phyloP scores from a whole-genome alignment of 2,113 vertebrate genomes.

The Calonectris borealis region DNA sequence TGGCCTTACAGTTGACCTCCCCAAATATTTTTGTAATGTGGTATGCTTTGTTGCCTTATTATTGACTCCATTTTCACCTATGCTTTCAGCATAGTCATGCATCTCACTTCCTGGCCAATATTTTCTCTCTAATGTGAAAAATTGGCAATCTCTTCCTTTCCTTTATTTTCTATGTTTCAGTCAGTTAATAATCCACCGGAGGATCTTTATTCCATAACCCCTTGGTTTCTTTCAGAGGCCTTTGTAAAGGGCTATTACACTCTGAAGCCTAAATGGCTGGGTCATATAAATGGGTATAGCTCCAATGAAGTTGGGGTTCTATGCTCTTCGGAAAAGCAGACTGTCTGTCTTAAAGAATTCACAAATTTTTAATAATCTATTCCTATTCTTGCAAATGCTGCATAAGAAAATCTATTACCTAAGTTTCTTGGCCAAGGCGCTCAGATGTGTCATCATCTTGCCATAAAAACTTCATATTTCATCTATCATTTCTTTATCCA shows the following conservation, averaged over 20 bases:
- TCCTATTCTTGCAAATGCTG: background rate
- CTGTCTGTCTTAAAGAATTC: background rate
- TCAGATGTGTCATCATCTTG: background rate
- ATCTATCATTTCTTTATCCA: background rate
- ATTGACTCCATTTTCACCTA: background rate
- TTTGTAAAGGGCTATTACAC: background rate
- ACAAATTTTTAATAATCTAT: background rate
- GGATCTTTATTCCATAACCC: background rate
- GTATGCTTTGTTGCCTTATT: background rate
- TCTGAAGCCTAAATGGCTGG: background rate
- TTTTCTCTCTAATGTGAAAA: background rate
- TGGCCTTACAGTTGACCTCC: background rate
- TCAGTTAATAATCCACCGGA: background rate
- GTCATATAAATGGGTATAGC: background rate
- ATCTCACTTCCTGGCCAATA: background rate
- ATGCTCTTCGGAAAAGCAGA: background rate
- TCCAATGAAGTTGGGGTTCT: background rate
- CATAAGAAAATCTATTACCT: background rate
- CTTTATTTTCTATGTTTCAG: background rate
- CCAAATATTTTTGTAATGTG: background rate
- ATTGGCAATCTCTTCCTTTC: background rate
- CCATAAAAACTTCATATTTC: background rate
- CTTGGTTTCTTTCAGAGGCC: background rate
- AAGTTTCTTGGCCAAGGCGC: background rate
- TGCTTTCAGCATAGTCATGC: background rate